These are phyloP conservation scores for Trachurus trachurus DNA, from an alignment of 2,797 vertebrate genomes.

Conservation along the genomic window DNA sequence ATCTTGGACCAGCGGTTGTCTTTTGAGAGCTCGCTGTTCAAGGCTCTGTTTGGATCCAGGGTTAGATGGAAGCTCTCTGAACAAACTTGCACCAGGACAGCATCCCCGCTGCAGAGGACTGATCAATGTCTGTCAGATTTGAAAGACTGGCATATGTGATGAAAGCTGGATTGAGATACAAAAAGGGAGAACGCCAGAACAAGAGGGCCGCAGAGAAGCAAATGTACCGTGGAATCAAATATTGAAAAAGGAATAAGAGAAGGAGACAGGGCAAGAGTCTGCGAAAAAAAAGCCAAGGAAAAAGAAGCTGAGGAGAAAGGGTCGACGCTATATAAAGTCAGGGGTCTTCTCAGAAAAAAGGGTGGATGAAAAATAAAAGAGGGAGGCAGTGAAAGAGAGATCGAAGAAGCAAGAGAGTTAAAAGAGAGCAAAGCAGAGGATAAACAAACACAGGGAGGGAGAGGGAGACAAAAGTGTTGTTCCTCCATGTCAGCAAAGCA, in stretches of 20 bases:
- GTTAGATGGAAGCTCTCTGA: slow-evolving; percentile 53
- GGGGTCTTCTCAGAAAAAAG: slow-evolving; percentile 45
- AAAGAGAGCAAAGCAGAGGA: slow-evolving; percentile 69
- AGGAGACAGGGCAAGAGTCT: slow-evolving; percentile 1
- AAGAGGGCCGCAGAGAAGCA: slow-evolving; percentile 35
- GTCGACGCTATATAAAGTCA: slow-evolving; percentile 32
- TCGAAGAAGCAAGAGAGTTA: slow-evolving; percentile 45
- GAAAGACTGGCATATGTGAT: slow-evolving; percentile 60
- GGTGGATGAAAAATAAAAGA: slow-evolving; percentile 41
- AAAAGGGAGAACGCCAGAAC: slow-evolving; percentile 41
- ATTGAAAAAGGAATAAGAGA: slow-evolving; percentile 29
- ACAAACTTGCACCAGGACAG: slow-evolving; percentile 82
- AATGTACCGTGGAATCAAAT: slow-evolving; percentile 43
- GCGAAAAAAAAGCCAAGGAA: neutral
- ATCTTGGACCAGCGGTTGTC: slow-evolving; percentile 55
- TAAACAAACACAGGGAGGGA: slow-evolving; percentile 81
- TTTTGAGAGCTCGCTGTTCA: slow-evolving; percentile 65
- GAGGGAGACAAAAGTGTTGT: slow-evolving; percentile 83
- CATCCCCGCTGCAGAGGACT: slow-evolving; percentile 55
- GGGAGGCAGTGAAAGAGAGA: slow-evolving; percentile 39
- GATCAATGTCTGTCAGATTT: slow-evolving; percentile 71
- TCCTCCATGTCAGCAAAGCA: slow-evolving; percentile 90
- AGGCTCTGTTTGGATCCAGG: slow-evolving; percentile 65
- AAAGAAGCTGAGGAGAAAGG: slow-evolving; percentile 13
- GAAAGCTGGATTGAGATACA: slow-evolving; percentile 65